A percentile compares a stretch with the other conserved stretches of the same genome.
phyloP scores from a whole-genome alignment of 2,113 vertebrate genomes.

The Pyrgilauda ruficollis region DNA sequence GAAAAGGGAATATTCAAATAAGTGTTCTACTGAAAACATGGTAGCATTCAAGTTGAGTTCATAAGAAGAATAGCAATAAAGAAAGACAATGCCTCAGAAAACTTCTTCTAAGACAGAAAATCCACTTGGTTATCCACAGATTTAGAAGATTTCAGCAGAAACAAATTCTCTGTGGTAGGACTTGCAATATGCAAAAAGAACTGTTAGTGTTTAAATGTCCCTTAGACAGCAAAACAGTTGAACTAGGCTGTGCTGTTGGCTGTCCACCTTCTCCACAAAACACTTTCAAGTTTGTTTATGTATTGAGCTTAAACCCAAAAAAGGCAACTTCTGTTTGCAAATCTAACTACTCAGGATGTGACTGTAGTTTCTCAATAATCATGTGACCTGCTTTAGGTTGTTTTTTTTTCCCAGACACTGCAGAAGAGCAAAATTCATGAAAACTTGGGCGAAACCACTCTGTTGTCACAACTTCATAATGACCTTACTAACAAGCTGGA shows the following conservation, averaged over 20 bases:
- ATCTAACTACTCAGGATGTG: constrained; percentile 28
- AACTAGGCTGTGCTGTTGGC: neutral
- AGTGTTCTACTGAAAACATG: neutral
- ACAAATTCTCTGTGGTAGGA: neutral
- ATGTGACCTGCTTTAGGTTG: neutral
- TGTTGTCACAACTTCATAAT: neutral
- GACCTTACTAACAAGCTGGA: neutral
- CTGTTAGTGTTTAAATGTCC: neutral
- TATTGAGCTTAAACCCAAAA: neutral
- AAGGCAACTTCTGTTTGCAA: neutral
- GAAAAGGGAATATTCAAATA: neutral
- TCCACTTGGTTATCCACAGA: neutral
- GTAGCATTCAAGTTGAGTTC: neutral
- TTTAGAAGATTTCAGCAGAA: neutral
- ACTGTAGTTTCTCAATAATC: neutral
- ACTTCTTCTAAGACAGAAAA: neutral
- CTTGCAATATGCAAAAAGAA: neutral
- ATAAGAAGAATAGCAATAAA: neutral
- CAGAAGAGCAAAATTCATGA: neutral
- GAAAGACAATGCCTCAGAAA: neutral
- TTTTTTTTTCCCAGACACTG: neutral
- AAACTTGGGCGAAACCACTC: neutral
- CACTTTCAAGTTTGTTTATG: neutral
- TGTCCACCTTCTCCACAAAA: neutral
- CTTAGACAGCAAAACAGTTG: neutral